A percentile compares a stretch with the other conserved stretches of the same genome.
Evolutionary conservation across 2,113 vertebrate genomes (phyloP).

Genomic region (Morone saxatilis): DNA sequence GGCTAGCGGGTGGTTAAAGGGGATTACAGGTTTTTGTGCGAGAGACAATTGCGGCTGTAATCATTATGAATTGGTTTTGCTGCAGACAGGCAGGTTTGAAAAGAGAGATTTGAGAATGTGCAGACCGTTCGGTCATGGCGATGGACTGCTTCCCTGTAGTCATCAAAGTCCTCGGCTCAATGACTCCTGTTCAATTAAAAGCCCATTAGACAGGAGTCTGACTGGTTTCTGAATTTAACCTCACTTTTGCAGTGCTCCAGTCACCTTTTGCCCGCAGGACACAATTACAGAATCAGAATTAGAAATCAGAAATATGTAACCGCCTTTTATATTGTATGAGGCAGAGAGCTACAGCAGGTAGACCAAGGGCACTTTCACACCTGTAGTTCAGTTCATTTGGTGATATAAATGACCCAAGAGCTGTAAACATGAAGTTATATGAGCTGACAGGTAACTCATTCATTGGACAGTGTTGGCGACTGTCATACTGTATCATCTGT

Average conservation of each 20-base stretch:
- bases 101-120: conserved; percentile 16
- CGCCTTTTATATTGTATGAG: not conserved
- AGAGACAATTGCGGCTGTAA: conserved; percentile 52
- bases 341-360: not conserved
- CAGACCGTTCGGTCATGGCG: conserved; percentile 30
- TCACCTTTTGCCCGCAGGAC: conserved; percentile 34
- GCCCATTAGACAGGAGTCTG: conserved; percentile 53
- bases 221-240: conserved; percentile 37
- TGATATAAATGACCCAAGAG: not conserved
- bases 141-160: conserved; percentile 45
- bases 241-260: conserved; percentile 26
- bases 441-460: not conserved
- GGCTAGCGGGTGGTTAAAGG: conserved; percentile 24
- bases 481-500: not conserved
- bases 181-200: conserved; percentile 70
- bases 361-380: not conserved
- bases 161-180: conserved; percentile 63
- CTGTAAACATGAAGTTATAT: not conserved
- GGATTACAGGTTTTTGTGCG: conserved; percentile 65
- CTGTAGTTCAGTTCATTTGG: not conserved
- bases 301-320: conserved; percentile 17
- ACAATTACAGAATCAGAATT: conserved; percentile 33
- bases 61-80: conserved; percentile 67
- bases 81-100: conserved; percentile 33
- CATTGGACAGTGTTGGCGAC: not conserved